Evolutionary conservation across 2,888 invertebrate species (phyloP).

Genomic region (Merodon equestris): DNA sequence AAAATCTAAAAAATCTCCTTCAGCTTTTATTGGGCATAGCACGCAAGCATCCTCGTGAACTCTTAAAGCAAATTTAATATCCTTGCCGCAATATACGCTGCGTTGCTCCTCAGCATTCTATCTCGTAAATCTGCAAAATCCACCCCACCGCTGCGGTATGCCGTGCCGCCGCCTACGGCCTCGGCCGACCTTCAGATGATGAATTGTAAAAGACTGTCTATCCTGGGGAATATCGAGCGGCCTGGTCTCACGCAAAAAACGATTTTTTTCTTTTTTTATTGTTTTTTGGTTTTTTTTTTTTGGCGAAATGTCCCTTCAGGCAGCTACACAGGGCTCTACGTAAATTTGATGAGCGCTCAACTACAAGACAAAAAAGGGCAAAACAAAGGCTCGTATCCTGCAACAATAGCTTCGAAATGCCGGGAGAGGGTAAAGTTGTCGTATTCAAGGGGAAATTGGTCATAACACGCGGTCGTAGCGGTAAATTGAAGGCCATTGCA

Average conservation of each 20-base stretch:
- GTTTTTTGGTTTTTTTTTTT: no score
- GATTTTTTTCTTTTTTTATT: no score
- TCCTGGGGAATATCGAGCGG: slow-evolving; percentile 29
- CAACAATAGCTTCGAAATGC: slow-evolving; percentile 4
- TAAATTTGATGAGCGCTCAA: slow-evolving; percentile 43
- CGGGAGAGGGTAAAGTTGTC: neutral
- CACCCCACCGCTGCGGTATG: neutral
- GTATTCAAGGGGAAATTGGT: slow-evolving; percentile 17
- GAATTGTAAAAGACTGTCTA: slow-evolving; percentile 39
- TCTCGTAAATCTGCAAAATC: no score
- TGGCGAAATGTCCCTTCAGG: slow-evolving; percentile 12
- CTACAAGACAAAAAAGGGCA: slow-evolving; percentile 10
- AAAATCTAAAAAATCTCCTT: neutral
- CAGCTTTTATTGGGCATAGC: neutral
- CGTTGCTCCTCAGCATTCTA: neutral
- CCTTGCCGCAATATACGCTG: slow-evolving; percentile 20
- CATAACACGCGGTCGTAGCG: slow-evolving; percentile 21
- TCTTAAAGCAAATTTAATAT: slow-evolving; percentile 47
- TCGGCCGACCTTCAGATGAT: slow-evolving; percentile 31
- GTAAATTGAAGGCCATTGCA: slow-evolving; percentile 26
- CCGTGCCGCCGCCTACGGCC: slow-evolving; percentile 11
- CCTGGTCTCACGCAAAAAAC: neutral
- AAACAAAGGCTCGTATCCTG: neutral
- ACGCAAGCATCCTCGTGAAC: slow-evolving; percentile 16
- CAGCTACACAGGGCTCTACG: neutral